These are phyloP conservation scores for Lepus timidus DNA, from an alignment of 2,113 vertebrate species.

Conservation along the genomic window DNA sequence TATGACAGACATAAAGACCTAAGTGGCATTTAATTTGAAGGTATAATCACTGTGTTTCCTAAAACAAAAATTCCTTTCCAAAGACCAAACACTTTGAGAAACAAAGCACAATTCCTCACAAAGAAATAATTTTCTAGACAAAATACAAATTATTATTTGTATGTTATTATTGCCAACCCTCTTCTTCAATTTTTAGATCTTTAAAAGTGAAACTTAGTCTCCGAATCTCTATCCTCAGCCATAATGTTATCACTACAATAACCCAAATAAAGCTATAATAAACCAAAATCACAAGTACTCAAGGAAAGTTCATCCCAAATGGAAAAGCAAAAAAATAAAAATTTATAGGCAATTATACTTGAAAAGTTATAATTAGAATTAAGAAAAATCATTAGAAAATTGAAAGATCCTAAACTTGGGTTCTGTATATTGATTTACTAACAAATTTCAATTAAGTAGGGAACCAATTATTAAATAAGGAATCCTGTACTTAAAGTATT, in stretches of 20 bases:
- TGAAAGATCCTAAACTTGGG: background rate
- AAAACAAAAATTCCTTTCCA: slow-evolving; percentile 43
- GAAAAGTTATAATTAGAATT: slow-evolving; percentile 43
- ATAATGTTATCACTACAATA: background rate
- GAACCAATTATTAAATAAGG: slow-evolving; percentile 24
- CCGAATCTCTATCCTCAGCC: slow-evolving; percentile 12
- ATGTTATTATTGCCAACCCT: slow-evolving; percentile 50
- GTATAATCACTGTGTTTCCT: slow-evolving; percentile 1
- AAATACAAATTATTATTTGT: slow-evolving; percentile 59
- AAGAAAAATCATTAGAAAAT: slow-evolving; percentile 36
- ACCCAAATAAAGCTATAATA: slow-evolving; percentile 57
- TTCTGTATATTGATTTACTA: background rate
- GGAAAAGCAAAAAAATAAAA: slow-evolving; percentile 11
- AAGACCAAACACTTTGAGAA: slow-evolving; percentile 52
- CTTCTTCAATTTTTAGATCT: slow-evolving; percentile 57
- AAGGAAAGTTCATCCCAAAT: slow-evolving; percentile 49
- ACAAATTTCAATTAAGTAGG: background rate
- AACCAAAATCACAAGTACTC: slow-evolving; percentile 34
- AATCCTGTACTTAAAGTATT: slow-evolving; percentile 18
- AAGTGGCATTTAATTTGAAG: slow-evolving; percentile 60
- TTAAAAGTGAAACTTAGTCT: slow-evolving; percentile 50
- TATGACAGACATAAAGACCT: background rate
- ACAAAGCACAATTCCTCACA: slow-evolving; percentile 51
- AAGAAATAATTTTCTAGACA: slow-evolving; percentile 57
- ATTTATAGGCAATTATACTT: slow-evolving; percentile 28